These are phyloP conservation scores for Dorcus hopei DNA, from an alignment of 2,888 invertebrate genomes.

Conservation along the genomic window DNA sequence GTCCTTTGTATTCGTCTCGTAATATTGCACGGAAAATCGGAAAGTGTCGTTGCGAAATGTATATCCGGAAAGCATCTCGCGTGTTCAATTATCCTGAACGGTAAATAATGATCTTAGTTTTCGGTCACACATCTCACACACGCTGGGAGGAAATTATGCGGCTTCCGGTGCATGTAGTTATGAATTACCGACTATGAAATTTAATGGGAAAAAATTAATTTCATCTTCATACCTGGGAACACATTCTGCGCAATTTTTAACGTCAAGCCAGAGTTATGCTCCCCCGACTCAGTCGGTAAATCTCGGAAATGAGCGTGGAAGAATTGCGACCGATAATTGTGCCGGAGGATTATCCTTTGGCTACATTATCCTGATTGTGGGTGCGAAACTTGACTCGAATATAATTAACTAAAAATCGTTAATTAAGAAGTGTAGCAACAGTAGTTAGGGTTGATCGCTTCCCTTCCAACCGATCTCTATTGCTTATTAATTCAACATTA, in stretches of 20 bases:
- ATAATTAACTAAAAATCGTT: slow-evolving; percentile 19
- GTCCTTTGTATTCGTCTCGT: no score
- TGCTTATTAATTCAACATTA: slow-evolving; percentile 26
- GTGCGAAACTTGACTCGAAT: slow-evolving; percentile 5
- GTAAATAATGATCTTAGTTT: slow-evolving; percentile 23
- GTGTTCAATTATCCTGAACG: slow-evolving; percentile 22
- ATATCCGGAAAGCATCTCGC: slow-evolving; percentile 5
- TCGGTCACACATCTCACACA: slow-evolving; percentile 24
- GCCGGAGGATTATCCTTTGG: slow-evolving; percentile 22
- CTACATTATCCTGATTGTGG: slow-evolving; percentile 16
- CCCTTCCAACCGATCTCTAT: slow-evolving; percentile 10
- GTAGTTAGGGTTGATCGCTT: slow-evolving; percentile 1
- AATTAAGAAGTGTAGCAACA: slow-evolving; percentile 8
- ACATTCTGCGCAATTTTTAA: slow-evolving; percentile 24
- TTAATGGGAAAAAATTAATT: slow-evolving; percentile 30
- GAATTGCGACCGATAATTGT: slow-evolving; percentile 24
- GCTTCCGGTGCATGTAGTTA: slow-evolving; percentile 28
- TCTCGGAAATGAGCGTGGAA: slow-evolving; percentile 31
- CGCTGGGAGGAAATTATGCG: slow-evolving; percentile 29
- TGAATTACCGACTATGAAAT: slow-evolving; percentile 28
- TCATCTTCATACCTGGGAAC: slow-evolving; percentile 26
- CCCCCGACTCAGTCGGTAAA: slow-evolving; percentile 28
- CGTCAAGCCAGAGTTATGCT: slow-evolving; percentile 23
- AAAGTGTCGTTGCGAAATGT: neutral
- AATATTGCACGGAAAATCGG: no score